These are phyloP conservation scores for Acanthosoma haemorrhoidale DNA, from an alignment of 2,888 invertebrate species.

Conservation along the genomic window DNA sequence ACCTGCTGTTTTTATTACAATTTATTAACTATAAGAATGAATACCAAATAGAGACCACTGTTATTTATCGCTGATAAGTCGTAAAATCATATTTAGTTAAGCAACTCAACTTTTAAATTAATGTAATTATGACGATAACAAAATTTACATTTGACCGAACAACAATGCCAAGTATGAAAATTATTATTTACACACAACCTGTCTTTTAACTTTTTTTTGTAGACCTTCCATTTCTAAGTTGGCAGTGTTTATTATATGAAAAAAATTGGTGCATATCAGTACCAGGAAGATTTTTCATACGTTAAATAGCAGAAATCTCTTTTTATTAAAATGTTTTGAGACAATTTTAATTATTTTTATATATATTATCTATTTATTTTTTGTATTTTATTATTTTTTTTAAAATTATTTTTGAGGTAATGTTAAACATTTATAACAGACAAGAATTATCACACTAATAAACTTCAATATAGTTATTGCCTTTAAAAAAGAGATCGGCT, in stretches of 20 bases:
- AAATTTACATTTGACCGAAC: not conserved
- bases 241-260: constrained; percentile 22
- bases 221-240: constrained; percentile 4
- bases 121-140: not conserved
- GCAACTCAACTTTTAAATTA: not conserved
- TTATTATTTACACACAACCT: not conserved
- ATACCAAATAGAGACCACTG: too few species aligned
- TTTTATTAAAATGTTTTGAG: not conserved
- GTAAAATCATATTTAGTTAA: too few species aligned
- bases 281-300: not conserved
- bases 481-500: not conserved
- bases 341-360: not conserved
- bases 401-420: not conserved
- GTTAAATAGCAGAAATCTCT: constrained; percentile 16
- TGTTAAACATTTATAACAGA: not conserved
- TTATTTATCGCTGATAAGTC: too few species aligned
- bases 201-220: not conserved
- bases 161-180: not conserved
- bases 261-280: constrained; percentile 18
- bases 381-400: not conserved
- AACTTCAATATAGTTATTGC: constrained; percentile 17
- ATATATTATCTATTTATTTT: not conserved
- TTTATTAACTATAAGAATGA: too few species aligned
- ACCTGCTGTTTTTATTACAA: too few species aligned
- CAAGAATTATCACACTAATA: constrained; percentile 23